phyloP scores from a whole-genome alignment of 2,113 vertebrate species.

The Etheostoma cragini region DNA sequence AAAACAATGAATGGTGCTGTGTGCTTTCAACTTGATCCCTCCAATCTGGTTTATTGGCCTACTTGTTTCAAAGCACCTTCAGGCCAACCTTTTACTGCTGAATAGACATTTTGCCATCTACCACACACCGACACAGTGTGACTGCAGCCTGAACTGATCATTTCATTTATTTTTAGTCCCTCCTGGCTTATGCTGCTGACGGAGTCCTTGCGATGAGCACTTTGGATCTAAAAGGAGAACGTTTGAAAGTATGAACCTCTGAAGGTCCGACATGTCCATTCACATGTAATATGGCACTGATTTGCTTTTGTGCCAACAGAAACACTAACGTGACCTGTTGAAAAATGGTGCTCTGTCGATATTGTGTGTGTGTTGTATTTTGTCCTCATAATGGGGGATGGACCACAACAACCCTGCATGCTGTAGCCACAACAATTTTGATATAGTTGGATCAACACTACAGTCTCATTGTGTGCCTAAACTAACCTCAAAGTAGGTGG shows the following conservation, averaged over 20 bases:
- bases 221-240: slow-evolving; percentile 54
- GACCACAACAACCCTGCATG: background rate
- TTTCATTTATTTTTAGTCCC: slow-evolving; percentile 47
- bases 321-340: background rate
- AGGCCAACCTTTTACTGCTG: slow-evolving; percentile 39
- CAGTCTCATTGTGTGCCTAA: too few relatives aligned
- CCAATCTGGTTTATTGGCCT: slow-evolving; percentile 40
- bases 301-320: background rate
- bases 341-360: background rate
- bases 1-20: background rate
- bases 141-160: slow-evolving; percentile 46
- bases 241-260: slow-evolving; percentile 31
- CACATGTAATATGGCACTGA: background rate
- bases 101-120: slow-evolving; percentile 22
- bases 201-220: slow-evolving; percentile 48
- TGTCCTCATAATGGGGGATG: background rate
- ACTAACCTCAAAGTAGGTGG: too few relatives aligned
- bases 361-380: background rate
- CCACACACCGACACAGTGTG: slow-evolving; percentile 5
- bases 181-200: slow-evolving; percentile 53
- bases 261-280: background rate
- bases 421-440: background rate
- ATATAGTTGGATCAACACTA: background rate
- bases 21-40: background rate
- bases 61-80: slow-evolving; percentile 32